These are phyloP conservation scores for Sussaba pulchella DNA, from an alignment of 2,888 invertebrate genomes.

Conservation along the genomic window DNA sequence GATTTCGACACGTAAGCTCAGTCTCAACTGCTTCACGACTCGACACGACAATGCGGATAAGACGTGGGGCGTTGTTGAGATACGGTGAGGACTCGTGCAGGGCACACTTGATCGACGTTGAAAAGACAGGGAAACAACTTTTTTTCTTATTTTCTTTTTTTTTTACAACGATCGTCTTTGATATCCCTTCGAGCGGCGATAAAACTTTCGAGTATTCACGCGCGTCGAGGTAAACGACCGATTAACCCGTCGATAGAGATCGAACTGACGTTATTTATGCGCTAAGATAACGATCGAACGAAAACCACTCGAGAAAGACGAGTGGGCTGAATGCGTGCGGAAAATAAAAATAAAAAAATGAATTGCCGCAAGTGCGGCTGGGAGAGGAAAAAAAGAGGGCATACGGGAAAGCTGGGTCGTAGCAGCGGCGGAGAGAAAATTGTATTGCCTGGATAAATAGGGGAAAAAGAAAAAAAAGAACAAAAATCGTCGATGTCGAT, in stretches of 20 bases:
- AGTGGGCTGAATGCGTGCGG: neutral
- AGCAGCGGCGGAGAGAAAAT: constrained; percentile 46
- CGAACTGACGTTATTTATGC: constrained; percentile 27
- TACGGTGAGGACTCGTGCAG: neutral
- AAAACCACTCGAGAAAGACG: constrained; percentile 22
- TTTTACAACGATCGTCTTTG: constrained; percentile 8
- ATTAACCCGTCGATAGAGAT: constrained; percentile 51
- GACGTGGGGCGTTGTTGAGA: neutral
- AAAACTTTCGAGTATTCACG: neutral
- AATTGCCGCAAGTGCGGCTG: neutral
- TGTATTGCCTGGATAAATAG: constrained; percentile 33
- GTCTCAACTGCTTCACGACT: neutral
- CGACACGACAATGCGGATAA: constrained; percentile 4
- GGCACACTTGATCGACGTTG: constrained; percentile 5
- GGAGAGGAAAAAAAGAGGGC: constrained; percentile 22
- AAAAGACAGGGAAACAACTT: constrained; percentile 7
- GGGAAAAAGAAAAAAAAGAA: constrained; percentile 13
- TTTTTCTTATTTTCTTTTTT: neutral
- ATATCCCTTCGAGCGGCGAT: constrained; percentile 8
- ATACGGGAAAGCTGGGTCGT: constrained; percentile 26
- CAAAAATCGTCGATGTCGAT: constrained; percentile 55
- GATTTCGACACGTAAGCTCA: constrained; percentile 18
- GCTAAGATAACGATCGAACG: constrained; percentile 46
- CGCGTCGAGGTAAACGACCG: constrained; percentile 33
- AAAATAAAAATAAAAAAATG: constrained; percentile 15